phyloP scores from a whole-genome alignment of 2,113 vertebrate species.

The Psophia crepitans region DNA sequence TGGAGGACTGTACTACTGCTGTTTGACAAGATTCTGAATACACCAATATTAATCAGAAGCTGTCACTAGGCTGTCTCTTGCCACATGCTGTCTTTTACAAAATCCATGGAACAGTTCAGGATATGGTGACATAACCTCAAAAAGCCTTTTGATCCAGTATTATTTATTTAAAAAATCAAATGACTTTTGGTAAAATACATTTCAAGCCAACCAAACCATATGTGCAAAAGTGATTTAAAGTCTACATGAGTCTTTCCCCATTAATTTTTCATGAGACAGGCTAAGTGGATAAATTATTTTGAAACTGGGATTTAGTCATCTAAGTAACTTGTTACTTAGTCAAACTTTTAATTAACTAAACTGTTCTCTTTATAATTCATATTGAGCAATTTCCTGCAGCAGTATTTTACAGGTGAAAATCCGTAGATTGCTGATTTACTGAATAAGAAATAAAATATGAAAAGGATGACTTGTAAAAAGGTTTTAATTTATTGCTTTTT shows the following conservation, averaged over 20 bases:
- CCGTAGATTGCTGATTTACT: slow-evolving; percentile 5
- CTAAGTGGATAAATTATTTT: slow-evolving; percentile 45
- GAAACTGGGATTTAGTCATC: neutral
- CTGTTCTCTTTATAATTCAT: slow-evolving; percentile 47
- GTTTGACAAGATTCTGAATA: neutral
- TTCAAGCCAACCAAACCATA: neutral
- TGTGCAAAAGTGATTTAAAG: neutral
- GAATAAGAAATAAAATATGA: slow-evolving; percentile 21
- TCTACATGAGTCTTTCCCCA: neutral
- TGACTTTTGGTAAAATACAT: neutral
- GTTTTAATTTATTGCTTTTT: slow-evolving; percentile 35
- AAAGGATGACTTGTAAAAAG: neutral
- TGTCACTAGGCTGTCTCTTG: neutral
- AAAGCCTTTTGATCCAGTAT: neutral
- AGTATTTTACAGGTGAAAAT: slow-evolving; percentile 48
- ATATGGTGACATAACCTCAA: neutral
- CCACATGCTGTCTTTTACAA: neutral
- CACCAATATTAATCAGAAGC: neutral
- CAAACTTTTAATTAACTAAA: slow-evolving; percentile 66
- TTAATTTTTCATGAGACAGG: slow-evolving; percentile 35
- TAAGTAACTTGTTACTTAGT: slow-evolving; percentile 48
- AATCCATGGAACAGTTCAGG: neutral
- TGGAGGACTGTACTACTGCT: neutral
- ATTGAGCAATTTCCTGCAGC: slow-evolving; percentile 38
- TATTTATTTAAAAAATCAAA: neutral